Base-by-base conservation (phyloP, 2,888 invertebrate species). In the Eupeodes latifasciatus region DNA sequence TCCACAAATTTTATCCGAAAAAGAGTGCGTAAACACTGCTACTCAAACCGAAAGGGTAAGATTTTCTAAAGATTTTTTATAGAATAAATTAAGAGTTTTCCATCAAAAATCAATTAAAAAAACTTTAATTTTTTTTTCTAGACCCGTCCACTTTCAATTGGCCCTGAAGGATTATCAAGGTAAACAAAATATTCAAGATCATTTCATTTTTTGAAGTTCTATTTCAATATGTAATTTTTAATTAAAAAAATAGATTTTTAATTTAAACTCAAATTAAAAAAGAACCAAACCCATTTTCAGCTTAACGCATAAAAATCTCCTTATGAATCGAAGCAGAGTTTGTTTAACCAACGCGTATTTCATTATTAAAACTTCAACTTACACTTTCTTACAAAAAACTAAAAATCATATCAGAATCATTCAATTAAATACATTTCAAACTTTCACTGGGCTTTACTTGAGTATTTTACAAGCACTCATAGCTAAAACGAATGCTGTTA, bases 21-120 rank as follows among this genome's bases (percentile, higher is more conserved):
- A 92, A 92, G 95, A 96, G 92, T 96, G 95, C 90, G 96, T 96
- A 92, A 97, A 97, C 93, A 96, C 96, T 90, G 96, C 97, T 91
- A 97, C 97, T 91, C 97, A 97, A 94, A 97, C 97, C 47, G 97
- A 97, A 93, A 95, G 97, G 95, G 97, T 97, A 94, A 92, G 93
- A 90, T 4, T 7, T 40, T 40, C 9, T 2, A 27, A 27, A 27
- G 27, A 27, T 27, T 40, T 40, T 40, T 40, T 40, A 40, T 7
- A 40, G 40, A 40, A 40, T 40, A 40, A 5, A 9, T 40, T 40
- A 0, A 27, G 27, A 27, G 40, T 40, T 40, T 40, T 40, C 27
- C 27, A 27, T 49, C 59, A 6, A 7, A 69, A 19, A 51, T 16
- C 34, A 16, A 16, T 74, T 49, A 16, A 62, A 47, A 79, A 47